phyloP scores from a whole-genome alignment of 2,888 invertebrate species.

The Leptinotarsa rubiginosa region DNA sequence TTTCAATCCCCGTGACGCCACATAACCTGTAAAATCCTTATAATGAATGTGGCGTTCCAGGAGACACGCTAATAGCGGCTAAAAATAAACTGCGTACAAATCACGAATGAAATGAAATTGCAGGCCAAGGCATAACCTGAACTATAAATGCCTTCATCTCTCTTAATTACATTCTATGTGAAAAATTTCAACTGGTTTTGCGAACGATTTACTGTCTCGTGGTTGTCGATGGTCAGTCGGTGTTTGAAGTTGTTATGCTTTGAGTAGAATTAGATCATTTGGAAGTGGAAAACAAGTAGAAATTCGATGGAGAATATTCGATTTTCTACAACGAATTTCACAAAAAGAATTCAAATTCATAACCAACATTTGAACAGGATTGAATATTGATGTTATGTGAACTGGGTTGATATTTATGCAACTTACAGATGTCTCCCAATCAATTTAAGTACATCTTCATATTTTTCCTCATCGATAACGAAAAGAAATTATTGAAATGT shows the following conservation, averaged over 20 bases:
- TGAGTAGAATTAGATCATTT: not conserved
- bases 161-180: constrained; percentile 35
- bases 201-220: constrained; percentile 39
- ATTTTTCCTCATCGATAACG: too few relatives aligned
- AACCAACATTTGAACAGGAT: too few relatives aligned
- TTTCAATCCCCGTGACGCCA: not conserved
- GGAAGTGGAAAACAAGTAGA: not conserved
- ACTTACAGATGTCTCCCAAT: too few relatives aligned
- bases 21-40: constrained; percentile 32
- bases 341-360: too few relatives aligned
- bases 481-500: too few relatives aligned
- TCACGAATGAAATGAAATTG: constrained; percentile 43
- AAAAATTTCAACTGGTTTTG: constrained; percentile 43
- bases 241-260: not conserved
- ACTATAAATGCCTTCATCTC: constrained; percentile 42
- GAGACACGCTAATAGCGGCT: constrained; percentile 37
- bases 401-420: too few relatives aligned
- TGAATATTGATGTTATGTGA: too few relatives aligned
- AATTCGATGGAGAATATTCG: too few relatives aligned
- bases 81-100: constrained; percentile 41
- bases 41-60: constrained; percentile 39
- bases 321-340: too few relatives aligned
- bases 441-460: too few relatives aligned
- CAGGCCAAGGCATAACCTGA: constrained; percentile 34
- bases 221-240: not conserved